phyloP scores from a whole-genome alignment of 2,113 vertebrate genomes.

The Oreocharis arfaki region DNA sequence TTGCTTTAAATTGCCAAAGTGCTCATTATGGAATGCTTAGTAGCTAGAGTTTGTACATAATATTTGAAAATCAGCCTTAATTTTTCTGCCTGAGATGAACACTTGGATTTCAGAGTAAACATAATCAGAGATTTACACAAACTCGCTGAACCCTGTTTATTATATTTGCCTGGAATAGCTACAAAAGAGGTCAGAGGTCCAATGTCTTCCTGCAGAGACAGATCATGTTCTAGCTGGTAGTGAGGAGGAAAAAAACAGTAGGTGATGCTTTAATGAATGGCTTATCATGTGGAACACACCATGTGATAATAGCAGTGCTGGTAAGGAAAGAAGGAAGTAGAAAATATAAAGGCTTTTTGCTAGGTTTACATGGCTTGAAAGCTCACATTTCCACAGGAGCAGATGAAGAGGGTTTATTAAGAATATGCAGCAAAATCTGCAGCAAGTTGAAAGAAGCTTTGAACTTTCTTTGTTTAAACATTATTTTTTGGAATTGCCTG shows the following conservation, averaged over 20 bases:
- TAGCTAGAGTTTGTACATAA: constrained; percentile 78
- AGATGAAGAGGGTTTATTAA: constrained; percentile 60
- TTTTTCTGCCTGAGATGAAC: constrained; percentile 78
- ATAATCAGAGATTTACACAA: constrained; percentile 84
- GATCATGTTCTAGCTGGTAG: constrained; percentile 85
- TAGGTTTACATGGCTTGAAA: constrained; percentile 69
- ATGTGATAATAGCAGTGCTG: constrained; percentile 80
- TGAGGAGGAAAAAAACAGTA: constrained; percentile 80
- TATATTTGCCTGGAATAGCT: constrained; percentile 78
- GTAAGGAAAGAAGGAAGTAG: constrained; percentile 68
- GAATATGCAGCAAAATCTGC: constrained; percentile 49
- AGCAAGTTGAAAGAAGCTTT: constrained; percentile 60
- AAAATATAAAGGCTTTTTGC: constrained; percentile 63
- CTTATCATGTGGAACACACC: constrained; percentile 84
- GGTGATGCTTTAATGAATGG: constrained; percentile 86
- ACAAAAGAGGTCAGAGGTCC: constrained; percentile 82
- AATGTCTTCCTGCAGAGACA: constrained; percentile 79
- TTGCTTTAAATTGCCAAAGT: constrained; percentile 80
- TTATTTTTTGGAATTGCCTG: constrained; percentile 19
- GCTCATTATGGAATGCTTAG: constrained; percentile 77
- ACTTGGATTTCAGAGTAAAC: constrained; percentile 79
- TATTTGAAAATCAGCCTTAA: constrained; percentile 80
- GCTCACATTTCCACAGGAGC: constrained; percentile 54
- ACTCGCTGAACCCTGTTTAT: constrained; percentile 79
- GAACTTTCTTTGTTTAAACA: constrained; percentile 52